Evolutionary conservation across 2,888 invertebrate species (phyloP).

Genomic region (Drepana falcataria): DNA sequence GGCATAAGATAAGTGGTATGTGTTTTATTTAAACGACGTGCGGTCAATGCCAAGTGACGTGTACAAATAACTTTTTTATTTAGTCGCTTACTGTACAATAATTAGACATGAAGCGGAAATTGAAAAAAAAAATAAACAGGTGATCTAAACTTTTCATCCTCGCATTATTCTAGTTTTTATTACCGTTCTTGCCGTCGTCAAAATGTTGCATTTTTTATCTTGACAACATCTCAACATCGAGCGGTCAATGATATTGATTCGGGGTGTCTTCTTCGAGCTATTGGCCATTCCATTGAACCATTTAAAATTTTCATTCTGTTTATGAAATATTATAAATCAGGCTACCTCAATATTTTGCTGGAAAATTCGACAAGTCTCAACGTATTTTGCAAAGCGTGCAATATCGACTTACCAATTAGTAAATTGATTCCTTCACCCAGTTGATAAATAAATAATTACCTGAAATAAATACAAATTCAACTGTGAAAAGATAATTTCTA

Average conservation of each 20-base stretch:
- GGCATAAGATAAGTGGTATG: constrained; percentile 49
- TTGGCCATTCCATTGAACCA: background rate
- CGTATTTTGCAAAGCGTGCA: background rate
- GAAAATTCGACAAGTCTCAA: background rate
- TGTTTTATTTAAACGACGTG: constrained; percentile 44
- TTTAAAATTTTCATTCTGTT: background rate
- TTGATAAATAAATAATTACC: constrained; percentile 25
- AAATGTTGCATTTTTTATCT: constrained; percentile 6
- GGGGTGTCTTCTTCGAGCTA: background rate
- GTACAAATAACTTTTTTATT: constrained; percentile 40
- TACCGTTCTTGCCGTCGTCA: constrained; percentile 11
- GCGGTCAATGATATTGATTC: constrained; percentile 3
- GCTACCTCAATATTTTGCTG: background rate
- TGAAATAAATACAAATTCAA: constrained; percentile 32
- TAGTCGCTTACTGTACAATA: constrained; percentile 39
- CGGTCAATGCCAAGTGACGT: constrained; percentile 37
- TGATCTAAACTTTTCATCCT: constrained; percentile 26
- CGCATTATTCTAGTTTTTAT: constrained; percentile 24
- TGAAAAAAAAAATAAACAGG: constrained; percentile 18
- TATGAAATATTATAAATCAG: background rate
- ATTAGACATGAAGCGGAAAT: constrained; percentile 42
- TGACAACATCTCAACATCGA: background rate
- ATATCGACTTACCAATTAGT: background rate
- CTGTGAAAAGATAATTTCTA: constrained; percentile 28
- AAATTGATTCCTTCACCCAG: background rate